Percentiles rank a stretch among this genome's conserved stretches.
These are phyloP conservation scores for Gallinago jamesoni DNA, from an alignment of 2,113 vertebrate species.

Conservation along the genomic window DNA sequence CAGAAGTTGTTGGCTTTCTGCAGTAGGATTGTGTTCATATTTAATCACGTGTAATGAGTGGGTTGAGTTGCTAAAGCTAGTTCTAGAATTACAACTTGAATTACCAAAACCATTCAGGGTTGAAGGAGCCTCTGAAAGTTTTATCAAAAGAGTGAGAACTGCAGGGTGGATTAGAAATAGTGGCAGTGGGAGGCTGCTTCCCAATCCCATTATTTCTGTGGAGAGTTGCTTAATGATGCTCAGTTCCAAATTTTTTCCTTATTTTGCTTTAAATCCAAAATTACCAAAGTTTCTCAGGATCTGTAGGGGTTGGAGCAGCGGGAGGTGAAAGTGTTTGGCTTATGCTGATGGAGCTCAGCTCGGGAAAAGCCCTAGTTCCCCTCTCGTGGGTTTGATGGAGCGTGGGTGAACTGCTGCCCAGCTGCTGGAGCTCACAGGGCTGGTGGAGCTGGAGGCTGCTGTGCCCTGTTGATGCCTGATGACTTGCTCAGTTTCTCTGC, in stretches of 20 bases:
- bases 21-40: neutral
- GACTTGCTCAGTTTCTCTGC: neutral
- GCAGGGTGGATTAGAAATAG: neutral
- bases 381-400: neutral
- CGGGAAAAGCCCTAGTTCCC: neutral
- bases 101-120: neutral
- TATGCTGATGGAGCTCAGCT: neutral
- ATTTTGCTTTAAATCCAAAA: neutral
- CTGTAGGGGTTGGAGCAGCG: neutral
- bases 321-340: neutral
- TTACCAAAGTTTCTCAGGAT: neutral
- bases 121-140: neutral
- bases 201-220: neutral
- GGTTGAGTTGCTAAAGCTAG: neutral
- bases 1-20: neutral
- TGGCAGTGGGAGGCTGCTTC: fast-evolving
- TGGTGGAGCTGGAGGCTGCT: neutral
- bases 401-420: neutral
- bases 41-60: neutral
- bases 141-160: neutral
- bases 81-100: neutral
- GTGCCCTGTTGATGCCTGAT: neutral
- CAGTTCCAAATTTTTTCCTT: neutral
- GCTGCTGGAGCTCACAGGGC: fast-evolving
- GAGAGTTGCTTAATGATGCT: neutral